These are phyloP conservation scores for Betta splendens DNA, from an alignment of 2,797 vertebrate genomes.

Conservation along the genomic window DNA sequence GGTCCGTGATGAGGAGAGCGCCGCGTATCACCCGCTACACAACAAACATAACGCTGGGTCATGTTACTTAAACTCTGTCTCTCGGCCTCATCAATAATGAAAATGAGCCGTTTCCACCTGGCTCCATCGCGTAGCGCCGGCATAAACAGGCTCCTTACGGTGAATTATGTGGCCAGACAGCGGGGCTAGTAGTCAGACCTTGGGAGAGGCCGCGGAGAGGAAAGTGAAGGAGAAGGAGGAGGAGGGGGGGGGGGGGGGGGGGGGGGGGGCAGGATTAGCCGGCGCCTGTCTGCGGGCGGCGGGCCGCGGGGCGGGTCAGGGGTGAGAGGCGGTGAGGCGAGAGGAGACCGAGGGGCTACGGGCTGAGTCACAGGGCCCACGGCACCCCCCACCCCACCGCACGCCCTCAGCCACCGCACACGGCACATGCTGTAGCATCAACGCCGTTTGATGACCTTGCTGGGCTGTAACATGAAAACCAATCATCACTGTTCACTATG, in stretches of 20 bases:
- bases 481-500: not conserved
- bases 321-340: conserved; percentile 69
- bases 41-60: not conserved
- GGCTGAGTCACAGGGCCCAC: conserved; percentile 63
- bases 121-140: not conserved
- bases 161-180: conserved; percentile 30
- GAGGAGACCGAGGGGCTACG: conserved; percentile 30
- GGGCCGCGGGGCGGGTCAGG: conserved; percentile 74
- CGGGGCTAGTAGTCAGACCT: conserved; percentile 40
- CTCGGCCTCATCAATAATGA: conserved; percentile 8
- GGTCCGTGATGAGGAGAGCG: conserved; percentile 36
- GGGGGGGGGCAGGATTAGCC: conserved; percentile 48
- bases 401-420: conserved; percentile 36
- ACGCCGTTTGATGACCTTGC: conserved; percentile 12
- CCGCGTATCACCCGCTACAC: conserved; percentile 12
- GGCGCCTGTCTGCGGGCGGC: conserved; percentile 57
- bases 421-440: conserved; percentile 38
- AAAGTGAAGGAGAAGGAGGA: conserved; percentile 30
- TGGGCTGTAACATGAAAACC: not conserved
- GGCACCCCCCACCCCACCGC: conserved; percentile 8
- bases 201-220: conserved; percentile 28
- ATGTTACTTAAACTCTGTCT: conserved; percentile 8
- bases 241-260: not conserved
- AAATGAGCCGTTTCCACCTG: not conserved
- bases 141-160: conserved; percentile 3